These are phyloP conservation scores for Pseudochirops cupreus DNA, from an alignment of 2,797 vertebrate genomes.

Conservation along the genomic window DNA sequence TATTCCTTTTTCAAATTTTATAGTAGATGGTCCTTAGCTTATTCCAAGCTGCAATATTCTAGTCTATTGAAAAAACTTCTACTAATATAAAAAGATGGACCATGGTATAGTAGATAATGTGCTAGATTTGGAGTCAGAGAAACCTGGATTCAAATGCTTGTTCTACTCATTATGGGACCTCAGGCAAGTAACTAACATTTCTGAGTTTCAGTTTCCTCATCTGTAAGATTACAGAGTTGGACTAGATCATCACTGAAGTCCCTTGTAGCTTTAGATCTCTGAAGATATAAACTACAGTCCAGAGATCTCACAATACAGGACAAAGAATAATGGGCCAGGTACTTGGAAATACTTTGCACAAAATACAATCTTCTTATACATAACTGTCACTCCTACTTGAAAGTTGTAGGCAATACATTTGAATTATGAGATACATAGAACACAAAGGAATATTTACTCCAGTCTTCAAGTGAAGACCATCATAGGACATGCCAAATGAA, in stretches of 20 bases:
- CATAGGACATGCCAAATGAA: neutral
- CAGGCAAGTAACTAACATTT: neutral
- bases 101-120: too few species aligned
- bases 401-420: conserved; percentile 6
- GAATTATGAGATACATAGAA: conserved; percentile 45
- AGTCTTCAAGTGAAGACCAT: neutral
- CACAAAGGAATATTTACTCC: neutral
- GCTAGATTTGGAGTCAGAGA: too few species aligned
- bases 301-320: neutral
- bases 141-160: neutral
- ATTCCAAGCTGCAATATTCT: too few species aligned
- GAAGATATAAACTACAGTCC: neutral
- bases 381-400: conserved; percentile 18
- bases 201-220: neutral
- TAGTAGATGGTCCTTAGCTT: too few species aligned
- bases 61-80: too few species aligned
- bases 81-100: neutral
- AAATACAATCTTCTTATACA: conserved; percentile 45
- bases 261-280: neutral
- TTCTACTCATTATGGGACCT: neutral
- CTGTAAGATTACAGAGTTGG: neutral
- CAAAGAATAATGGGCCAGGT: neutral
- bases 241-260: neutral
- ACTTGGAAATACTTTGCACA: conserved; percentile 31
- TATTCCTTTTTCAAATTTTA: neutral